These are phyloP conservation scores for Anthopleura sola DNA, from an alignment of 64 coral and sea anemone genomes.

Conservation along the genomic window DNA sequence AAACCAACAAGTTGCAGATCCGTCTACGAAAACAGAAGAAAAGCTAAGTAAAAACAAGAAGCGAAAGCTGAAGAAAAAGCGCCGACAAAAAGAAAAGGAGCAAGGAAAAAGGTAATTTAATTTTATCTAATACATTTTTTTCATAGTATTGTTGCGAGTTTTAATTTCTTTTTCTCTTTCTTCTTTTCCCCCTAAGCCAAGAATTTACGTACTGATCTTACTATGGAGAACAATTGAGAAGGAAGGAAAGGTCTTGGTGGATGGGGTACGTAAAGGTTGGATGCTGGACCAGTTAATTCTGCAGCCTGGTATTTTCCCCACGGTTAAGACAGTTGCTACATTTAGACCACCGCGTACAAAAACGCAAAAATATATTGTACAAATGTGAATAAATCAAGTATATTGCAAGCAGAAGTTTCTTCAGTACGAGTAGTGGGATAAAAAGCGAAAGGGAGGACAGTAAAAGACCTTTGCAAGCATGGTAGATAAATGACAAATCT, in stretches of 20 bases:
- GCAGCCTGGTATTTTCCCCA: no score
- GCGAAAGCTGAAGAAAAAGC: conserved; percentile 61
- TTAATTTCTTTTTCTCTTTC: not conserved
- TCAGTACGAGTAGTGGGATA: no score
- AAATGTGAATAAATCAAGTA: no score
- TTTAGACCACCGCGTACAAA: no score
- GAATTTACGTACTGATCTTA: not conserved
- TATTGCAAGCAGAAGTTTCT: no score
- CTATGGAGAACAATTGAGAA: not conserved
- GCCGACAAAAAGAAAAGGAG: conserved; percentile 23
- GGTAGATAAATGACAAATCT: no score
- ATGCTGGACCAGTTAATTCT: no score
- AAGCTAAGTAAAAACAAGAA: conserved; percentile 48
- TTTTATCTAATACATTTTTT: not conserved
- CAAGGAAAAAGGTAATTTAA: not conserved
- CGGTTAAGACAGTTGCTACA: no score
- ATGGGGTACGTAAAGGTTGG: no score
- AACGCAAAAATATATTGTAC: no score
- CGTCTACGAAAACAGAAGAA: not conserved
- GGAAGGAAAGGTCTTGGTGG: not conserved
- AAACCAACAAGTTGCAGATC: not conserved
- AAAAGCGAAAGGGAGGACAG: no score
- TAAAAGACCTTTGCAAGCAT: no score
- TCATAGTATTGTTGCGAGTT: not conserved
- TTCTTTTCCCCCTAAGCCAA: not conserved